These are phyloP conservation scores for Pyrgilauda ruficollis DNA, from an alignment of 2,113 vertebrate species.

Conservation along the genomic window DNA sequence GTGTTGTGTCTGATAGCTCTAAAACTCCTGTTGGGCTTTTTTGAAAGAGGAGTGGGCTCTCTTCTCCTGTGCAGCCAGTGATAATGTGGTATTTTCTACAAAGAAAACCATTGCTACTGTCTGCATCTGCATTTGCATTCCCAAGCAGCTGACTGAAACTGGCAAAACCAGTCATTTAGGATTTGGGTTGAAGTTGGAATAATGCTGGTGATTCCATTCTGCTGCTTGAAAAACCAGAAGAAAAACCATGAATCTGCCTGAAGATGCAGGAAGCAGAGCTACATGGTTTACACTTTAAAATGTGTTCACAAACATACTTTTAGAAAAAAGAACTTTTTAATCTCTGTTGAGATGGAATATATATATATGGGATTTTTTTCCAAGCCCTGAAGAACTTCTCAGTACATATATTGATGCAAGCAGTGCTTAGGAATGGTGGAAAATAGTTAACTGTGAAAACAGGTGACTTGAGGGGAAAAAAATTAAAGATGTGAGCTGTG, in stretches of 20 bases:
- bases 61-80: neutral
- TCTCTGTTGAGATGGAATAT: neutral
- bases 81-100: neutral
- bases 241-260: neutral
- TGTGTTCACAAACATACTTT: neutral
- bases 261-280: neutral
- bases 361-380: neutral
- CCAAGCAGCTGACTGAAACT: slow-evolving; percentile 26
- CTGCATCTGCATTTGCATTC: slow-evolving; percentile 31
- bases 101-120: neutral
- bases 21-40: neutral
- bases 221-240: neutral
- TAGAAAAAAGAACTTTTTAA: neutral
- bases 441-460: neutral
- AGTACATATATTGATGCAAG: neutral
- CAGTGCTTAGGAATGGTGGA: neutral
- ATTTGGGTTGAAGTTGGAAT: neutral
- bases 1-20: neutral
- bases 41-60: neutral
- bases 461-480: neutral
- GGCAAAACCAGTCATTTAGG: slow-evolving; percentile 23
- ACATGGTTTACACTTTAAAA: neutral
- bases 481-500: neutral
- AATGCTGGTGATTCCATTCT: neutral
- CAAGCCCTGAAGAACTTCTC: neutral